Evolutionary conservation across 2,888 invertebrate genomes (phyloP), one percentile per base, ranked within the genome.

Genomic region (Drepana falcataria): DNA sequence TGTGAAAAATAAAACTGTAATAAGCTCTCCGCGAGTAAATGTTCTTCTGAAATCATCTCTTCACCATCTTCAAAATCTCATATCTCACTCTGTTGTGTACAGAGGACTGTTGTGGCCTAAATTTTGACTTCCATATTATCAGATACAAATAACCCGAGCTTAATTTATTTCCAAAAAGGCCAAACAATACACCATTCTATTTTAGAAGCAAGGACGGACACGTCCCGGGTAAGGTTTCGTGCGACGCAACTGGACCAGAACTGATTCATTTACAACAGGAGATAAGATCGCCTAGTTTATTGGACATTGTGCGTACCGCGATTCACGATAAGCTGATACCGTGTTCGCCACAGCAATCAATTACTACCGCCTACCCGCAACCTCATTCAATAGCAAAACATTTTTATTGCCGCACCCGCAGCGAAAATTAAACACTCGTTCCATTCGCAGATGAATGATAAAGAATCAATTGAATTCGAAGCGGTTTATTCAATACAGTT

Each of bases 251-350:
- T 58, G 53, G 56, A 60, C 59, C 60, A 56, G 75, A 76, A 81
- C 85, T 85, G 90, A 89, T 87, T 85, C 88, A 89, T 87, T 88
- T 85, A 83, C 83, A 79, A 79, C 71, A 75, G 79, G 77, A 75
- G 89, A 90, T 89, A 87, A 67, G 69, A 84, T 86, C 87, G 66
- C 64, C 76, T 88, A 79, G 83, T 91, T 89, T 91, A 91, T 91
- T 85, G 85, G 79, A 86, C 86, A 87, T 88, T 89, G 89, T 88
- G 83, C 79, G 79, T 80, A 76, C 75, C 69, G 73, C 69, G 88
- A 88, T 89, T 73, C 56, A 44, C 68, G 89, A 90, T 89, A 85
- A 76, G 68, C 69, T 75, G 77, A 81, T 87, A 85, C 75, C 78
- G 81, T 79, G 83, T 77, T 74, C 75, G 73, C 71, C 74, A 71